These are phyloP conservation scores for Ennomos quercinarius DNA, from an alignment of 2,888 invertebrate genomes.

Conservation along the genomic window DNA sequence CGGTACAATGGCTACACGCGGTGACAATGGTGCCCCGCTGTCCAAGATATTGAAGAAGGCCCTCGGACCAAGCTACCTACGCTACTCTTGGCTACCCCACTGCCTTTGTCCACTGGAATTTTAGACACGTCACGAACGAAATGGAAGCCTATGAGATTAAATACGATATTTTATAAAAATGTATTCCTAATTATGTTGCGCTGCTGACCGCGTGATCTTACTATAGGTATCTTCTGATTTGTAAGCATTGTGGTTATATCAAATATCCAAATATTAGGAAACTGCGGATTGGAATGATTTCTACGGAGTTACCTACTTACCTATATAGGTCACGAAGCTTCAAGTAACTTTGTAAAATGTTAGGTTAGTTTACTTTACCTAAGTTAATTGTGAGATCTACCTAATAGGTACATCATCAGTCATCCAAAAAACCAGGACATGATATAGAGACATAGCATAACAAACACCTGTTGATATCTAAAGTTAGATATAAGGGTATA, in stretches of 20 bases:
- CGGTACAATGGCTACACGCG: conserved; percentile 71
- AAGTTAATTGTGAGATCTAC: no score
- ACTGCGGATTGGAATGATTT: conserved; percentile 12
- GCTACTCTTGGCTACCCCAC: conserved; percentile 63
- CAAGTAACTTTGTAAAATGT: no score
- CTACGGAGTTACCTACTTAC: no score
- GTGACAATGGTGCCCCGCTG: conserved; percentile 84
- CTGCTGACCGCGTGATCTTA: conserved; percentile 46
- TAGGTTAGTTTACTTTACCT: no score
- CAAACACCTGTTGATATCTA: no score
- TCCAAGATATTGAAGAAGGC: conserved; percentile 80
- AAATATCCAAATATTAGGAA: conserved; percentile 30
- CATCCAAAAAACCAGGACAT: no score
- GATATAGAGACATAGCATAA: no score
- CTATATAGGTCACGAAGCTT: no score
- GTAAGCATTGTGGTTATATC: conserved; percentile 44
- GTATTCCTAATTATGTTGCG: conserved; percentile 58
- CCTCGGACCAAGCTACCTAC: conserved; percentile 71
- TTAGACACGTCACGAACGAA: conserved; percentile 74
- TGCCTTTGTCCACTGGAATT: conserved; percentile 74
- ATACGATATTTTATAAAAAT: conserved; percentile 63
- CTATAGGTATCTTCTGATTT: conserved; percentile 51
- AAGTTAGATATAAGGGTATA: no score
- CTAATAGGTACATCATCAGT: no score
- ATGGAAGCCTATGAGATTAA: conserved; percentile 72